Percentiles rank a stretch among this genome's conserved stretches.
These are phyloP conservation scores for Myrmecophaga tridactyla DNA, from an alignment of 2,113 vertebrate species.

Conservation along the genomic window DNA sequence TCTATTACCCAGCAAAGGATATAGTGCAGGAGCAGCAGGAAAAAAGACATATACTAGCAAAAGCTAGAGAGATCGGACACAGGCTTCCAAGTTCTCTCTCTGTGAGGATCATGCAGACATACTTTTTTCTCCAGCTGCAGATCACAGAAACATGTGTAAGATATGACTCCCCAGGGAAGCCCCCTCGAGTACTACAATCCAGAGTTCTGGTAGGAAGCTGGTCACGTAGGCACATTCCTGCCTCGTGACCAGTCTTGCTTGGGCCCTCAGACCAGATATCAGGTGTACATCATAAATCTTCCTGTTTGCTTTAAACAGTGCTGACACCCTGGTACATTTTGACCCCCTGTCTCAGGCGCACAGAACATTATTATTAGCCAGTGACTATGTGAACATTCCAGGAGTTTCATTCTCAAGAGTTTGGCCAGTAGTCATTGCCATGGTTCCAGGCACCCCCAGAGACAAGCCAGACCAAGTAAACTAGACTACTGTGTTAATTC, in stretches of 20 bases:
- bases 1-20: neutral
- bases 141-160: neutral
- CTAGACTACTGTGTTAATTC: neutral
- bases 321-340: neutral
- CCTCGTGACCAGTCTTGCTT: neutral
- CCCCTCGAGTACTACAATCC: neutral
- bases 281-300: slow-evolving; percentile 31
- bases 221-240: neutral
- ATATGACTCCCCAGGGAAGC: neutral
- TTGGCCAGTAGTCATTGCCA: neutral
- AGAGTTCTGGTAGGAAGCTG: neutral
- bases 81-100: neutral
- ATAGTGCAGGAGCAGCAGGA: neutral
- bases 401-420: slow-evolving; percentile 7
- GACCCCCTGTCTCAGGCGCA: neutral
- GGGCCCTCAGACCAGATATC: neutral
- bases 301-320: neutral
- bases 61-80: neutral
- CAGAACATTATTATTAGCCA: neutral
- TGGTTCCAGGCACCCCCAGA: neutral
- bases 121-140: neutral
- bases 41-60: neutral
- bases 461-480: neutral
- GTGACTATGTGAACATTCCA: neutral
- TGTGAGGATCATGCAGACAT: neutral